These are phyloP conservation scores for Mythimna ferrago DNA, from an alignment of 2,888 invertebrate genomes.

Conservation along the genomic window DNA sequence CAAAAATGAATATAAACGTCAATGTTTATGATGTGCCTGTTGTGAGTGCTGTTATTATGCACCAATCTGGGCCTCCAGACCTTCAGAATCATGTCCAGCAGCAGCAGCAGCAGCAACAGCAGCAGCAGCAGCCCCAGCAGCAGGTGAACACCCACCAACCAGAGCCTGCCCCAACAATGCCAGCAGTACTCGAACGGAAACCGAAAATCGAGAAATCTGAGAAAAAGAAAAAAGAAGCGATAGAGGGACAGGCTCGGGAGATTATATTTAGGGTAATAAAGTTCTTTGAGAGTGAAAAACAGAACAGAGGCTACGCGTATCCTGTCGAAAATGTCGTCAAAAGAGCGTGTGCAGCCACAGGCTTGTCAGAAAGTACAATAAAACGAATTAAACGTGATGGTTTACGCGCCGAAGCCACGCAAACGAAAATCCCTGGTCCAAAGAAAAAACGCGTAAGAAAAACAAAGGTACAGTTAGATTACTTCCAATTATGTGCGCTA, in stretches of 20 bases:
- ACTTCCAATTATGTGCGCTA: constrained; percentile 85
- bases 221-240: constrained; percentile 87
- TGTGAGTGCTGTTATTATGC: constrained; percentile 68
- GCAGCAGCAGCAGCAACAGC: constrained; percentile 40
- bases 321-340: constrained; percentile 88
- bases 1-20: constrained; percentile 74
- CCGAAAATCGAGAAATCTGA: constrained; percentile 78
- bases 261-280: constrained; percentile 87
- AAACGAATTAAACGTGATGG: constrained; percentile 87
- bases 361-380: constrained; percentile 86
- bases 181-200: constrained; percentile 69
- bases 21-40: constrained; percentile 74
- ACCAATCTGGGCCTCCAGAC: constrained; percentile 62
- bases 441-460: constrained; percentile 86
- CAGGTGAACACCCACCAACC: constrained; percentile 56
- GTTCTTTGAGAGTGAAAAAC: constrained; percentile 88
- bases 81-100: constrained; percentile 63
- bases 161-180: constrained; percentile 59
- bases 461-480: constrained; percentile 86
- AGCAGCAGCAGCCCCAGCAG: constrained; percentile 48
- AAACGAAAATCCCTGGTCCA: constrained; percentile 86
- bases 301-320: constrained; percentile 86
- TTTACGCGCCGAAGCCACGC: constrained; percentile 83
- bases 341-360: constrained; percentile 86
- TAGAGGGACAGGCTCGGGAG: constrained; percentile 86